phyloP scores from a whole-genome alignment of 35 echinoderm and acorn worm genomes.

The Lytechinus variegatus region DNA sequence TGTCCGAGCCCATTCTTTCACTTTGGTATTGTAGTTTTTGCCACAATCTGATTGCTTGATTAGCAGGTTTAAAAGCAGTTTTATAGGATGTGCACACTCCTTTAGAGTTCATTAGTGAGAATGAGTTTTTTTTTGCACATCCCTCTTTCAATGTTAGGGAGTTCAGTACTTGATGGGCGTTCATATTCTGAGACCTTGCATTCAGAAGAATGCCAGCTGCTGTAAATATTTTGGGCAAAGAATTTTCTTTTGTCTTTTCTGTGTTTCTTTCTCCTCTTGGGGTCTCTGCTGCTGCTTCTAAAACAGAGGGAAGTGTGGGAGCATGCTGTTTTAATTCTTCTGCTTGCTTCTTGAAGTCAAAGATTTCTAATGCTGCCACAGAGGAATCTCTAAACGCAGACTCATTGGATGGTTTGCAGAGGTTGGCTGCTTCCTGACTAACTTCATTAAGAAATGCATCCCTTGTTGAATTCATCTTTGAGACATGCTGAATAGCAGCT shows the following conservation, averaged over 20 bases:
- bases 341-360: background rate
- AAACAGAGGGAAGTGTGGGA: background rate
- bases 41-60: background rate
- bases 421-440: background rate
- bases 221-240: background rate
- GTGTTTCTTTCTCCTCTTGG: background rate
- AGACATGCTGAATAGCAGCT: no score
- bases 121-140: background rate
- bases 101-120: background rate
- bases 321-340: background rate
- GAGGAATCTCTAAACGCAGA: slow-evolving; percentile 6
- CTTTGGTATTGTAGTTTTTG: background rate
- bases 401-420: background rate
- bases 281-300: background rate
- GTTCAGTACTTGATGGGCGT: background rate
- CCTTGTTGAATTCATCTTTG: background rate
- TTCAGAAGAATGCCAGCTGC: background rate
- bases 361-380: background rate
- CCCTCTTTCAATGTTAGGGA: background rate
- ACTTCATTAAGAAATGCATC: background rate
- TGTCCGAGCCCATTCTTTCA: background rate
- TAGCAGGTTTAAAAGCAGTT: background rate
- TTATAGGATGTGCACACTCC: background rate
- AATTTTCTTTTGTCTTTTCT: background rate
- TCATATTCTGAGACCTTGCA: background rate